These are phyloP conservation scores for Drosophila bunnanda DNA, from an alignment of 2,888 invertebrate genomes.

Conservation along the genomic window DNA sequence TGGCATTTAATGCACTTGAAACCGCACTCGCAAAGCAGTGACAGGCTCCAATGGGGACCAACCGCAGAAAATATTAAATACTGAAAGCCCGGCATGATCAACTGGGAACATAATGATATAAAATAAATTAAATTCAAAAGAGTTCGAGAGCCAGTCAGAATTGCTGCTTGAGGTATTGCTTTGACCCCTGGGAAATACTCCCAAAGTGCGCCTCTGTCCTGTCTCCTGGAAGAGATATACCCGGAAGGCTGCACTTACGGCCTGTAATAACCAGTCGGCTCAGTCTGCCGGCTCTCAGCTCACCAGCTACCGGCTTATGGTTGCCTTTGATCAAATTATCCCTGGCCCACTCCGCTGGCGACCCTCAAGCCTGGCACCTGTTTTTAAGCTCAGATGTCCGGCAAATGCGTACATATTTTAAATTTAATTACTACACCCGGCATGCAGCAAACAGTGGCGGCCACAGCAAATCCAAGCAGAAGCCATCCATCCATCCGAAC, in stretches of 20 bases:
- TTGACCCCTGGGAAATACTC: background rate
- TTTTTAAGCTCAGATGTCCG: constrained; percentile 65
- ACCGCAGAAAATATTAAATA: constrained; percentile 3
- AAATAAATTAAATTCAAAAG: background rate
- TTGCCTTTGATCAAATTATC: constrained; percentile 72
- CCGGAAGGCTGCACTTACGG: constrained; percentile 45
- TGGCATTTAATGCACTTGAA: constrained; percentile 7
- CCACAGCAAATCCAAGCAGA: constrained; percentile 61
- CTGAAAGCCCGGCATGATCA: background rate
- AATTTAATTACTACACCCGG: constrained; percentile 72
- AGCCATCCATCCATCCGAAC: constrained; percentile 50
- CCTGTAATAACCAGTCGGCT: constrained; percentile 52
- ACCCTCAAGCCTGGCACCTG: constrained; percentile 51
- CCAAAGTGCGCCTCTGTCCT: constrained; percentile 12
- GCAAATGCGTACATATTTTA: constrained; percentile 71
- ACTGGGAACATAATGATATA: background rate
- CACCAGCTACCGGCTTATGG: constrained; percentile 50
- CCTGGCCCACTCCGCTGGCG: constrained; percentile 20
- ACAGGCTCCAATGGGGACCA: constrained; percentile 18
- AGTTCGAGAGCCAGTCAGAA: no score
- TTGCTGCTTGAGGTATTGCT: background rate
- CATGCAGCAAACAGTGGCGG: constrained; percentile 49
- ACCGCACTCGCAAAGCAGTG: constrained; percentile 21
- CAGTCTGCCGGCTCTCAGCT: constrained; percentile 49
- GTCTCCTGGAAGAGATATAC: constrained; percentile 1